Evolutionary conservation across 2,888 invertebrate genomes (phyloP), one percentile per base, ranked within the genome.

Genomic region (Cataglyphis livida): DNA sequence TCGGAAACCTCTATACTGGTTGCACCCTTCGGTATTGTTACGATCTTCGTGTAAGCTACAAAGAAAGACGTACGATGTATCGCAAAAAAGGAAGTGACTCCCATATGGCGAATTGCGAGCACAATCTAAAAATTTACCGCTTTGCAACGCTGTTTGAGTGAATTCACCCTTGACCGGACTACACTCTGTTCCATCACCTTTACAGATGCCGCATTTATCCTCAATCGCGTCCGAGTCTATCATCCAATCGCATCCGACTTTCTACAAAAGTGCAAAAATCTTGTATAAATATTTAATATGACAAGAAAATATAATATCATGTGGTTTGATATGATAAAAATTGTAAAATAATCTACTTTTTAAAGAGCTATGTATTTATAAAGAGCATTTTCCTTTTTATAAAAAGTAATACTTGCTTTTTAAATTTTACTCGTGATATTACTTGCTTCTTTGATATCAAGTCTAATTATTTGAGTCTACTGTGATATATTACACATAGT

Each of bases 221-320:
- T 98, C 98, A 90, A 96, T 96, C 44, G 97, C 96, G 75, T 96
- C 96, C 0, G 98, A 98, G 92, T 97, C 97, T 68, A 98, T 96
- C 76, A 96, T 95, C 98, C 98, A 98, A 95, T 98, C 98, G 95
- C 98, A 98, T n/a, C 98, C 98, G 75, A 98, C 97, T 95, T 96
- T 97, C 97, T 98, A 96, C 92, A 96, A n/a, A n/a, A n/a, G 96
- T 25, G 54, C n/a, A 5, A 48, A 57, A 48, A 64, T 2, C n/a
- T 9, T 9, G 3, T 28, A 38, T 1, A 9, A 51, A 54, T 12
- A 74, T 25, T 54, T 21, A 15, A 41, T 5, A 21, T 18, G 10
- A 10, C 3, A n/a, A 32, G 10, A 57, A 10, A 73, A 51, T 25
- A 28, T 3, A 10, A 5, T 51, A 51, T 51, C 28, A 21, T 15